Percentiles rank a stretch among this genome's conserved stretches.
Conservation (phyloP, 2,797 vertebrate genomes). For the Chrysolophus pictus region DNA sequence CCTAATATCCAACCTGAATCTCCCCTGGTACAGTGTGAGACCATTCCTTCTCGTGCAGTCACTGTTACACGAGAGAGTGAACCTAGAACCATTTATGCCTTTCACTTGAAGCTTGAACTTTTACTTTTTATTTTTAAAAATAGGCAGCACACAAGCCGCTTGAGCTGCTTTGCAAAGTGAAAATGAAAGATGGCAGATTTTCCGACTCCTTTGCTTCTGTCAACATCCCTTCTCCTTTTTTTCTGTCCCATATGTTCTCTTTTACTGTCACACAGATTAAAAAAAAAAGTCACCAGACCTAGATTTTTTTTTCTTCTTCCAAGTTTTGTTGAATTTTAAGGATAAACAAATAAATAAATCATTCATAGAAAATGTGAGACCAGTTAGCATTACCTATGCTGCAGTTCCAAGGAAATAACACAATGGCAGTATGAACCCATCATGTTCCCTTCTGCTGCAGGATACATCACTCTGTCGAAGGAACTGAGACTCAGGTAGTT, state of each 20-base stretch:
- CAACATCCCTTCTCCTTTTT: neutral
- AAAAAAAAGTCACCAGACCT: neutral
- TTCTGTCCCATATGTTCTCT: neutral
- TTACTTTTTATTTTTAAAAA: neutral
- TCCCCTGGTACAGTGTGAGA: too few relatives aligned
- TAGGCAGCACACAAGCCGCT: neutral
- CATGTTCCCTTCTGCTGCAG: neutral
- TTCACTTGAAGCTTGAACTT: neutral
- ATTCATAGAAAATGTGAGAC: neutral
- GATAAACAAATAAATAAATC: neutral
- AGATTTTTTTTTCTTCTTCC: neutral
- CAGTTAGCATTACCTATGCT: neutral
- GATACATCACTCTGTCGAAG: neutral
- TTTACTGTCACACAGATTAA: neutral
- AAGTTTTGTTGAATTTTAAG: neutral
- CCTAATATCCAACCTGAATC: too few relatives aligned
- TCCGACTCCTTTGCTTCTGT: neutral
- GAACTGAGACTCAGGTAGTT: neutral
- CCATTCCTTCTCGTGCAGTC: neutral
- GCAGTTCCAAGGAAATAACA: neutral
- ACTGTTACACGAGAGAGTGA: neutral
- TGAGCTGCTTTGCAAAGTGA: neutral
- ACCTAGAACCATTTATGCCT: neutral
- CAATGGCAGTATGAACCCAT: neutral
- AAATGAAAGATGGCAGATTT: conserved; percentile 14